These are phyloP conservation scores for Cremastinae sp. DNA, from an alignment of 2,888 invertebrate species.

Conservation along the genomic window DNA sequence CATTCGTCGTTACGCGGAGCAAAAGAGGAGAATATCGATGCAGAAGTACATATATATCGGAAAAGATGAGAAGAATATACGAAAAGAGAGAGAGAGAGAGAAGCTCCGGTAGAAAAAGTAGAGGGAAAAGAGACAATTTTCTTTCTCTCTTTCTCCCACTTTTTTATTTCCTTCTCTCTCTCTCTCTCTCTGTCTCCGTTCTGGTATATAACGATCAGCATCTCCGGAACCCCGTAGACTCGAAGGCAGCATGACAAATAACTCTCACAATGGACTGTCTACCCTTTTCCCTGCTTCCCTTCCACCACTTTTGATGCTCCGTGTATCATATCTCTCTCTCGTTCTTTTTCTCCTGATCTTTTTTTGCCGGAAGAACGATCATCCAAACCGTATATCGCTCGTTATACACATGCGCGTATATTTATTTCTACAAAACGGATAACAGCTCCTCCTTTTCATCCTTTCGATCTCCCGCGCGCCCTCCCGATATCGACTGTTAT, in stretches of 20 bases:
- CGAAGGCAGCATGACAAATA: conserved; percentile 78
- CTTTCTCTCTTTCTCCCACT: no score
- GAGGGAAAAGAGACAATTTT: conserved; percentile 39
- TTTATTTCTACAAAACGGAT: conserved; percentile 56
- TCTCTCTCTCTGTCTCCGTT: conserved; percentile 66
- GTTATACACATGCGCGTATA: conserved; percentile 63
- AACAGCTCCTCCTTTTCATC: conserved; percentile 61
- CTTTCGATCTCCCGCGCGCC: conserved; percentile 66
- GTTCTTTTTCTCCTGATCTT: conserved; percentile 49
- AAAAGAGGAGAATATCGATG: conserved; percentile 32
- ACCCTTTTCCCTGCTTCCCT: conserved; percentile 62
- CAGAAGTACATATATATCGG: conserved; percentile 14
- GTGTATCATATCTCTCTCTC: conserved; percentile 38
- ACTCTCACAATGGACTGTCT: conserved; percentile 76
- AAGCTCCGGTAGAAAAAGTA: conserved; percentile 1
- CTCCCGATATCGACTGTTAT: conserved; percentile 64
- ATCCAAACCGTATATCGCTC: conserved; percentile 58
- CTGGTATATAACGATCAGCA: conserved; percentile 63
- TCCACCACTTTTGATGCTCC: conserved; percentile 57
- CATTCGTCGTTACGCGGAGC: conserved; percentile 29
- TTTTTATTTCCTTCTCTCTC: no score
- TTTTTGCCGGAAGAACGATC: conserved; percentile 55
- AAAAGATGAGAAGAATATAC: no score
- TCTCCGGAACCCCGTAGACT: conserved; percentile 72
- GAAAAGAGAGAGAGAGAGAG: neutral